A percentile compares a stretch with the other conserved stretches of the same genome.
Evolutionary conservation across 2,113 vertebrate genomes (phyloP).

Genomic region (Nanger granti): DNA sequence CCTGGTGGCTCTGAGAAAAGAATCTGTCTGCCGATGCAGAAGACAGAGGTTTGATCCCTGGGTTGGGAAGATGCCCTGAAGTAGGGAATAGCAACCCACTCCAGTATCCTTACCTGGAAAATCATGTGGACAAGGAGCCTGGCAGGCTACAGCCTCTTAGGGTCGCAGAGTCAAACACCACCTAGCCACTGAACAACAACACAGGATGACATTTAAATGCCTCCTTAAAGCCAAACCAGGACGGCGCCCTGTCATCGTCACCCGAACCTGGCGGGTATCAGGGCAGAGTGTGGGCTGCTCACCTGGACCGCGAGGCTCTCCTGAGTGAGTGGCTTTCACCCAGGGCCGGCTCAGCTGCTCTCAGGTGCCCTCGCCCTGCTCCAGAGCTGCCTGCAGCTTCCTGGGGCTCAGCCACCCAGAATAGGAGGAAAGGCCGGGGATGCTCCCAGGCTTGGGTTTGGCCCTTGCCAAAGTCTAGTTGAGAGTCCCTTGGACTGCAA

Average conservation of each 20-base stretch:
- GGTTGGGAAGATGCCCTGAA: background rate
- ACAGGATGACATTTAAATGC: background rate
- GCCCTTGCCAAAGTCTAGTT: background rate
- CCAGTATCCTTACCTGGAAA: background rate
- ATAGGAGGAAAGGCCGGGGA: background rate
- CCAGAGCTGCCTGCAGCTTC: background rate
- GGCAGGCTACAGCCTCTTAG: background rate
- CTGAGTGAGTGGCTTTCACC: rapidly evolving
- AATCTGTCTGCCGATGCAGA: background rate
- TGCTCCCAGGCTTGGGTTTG: background rate
- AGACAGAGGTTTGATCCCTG: background rate
- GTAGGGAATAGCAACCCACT: background rate
- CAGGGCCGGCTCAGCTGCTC: background rate
- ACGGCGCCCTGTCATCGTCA: background rate
- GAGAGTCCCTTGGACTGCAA: background rate
- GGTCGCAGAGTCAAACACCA: background rate
- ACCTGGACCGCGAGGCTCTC: background rate
- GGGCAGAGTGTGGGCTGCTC: no score
- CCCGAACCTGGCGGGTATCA: background rate
- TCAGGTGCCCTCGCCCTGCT: background rate
- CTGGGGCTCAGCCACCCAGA: background rate
- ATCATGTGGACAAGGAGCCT: background rate
- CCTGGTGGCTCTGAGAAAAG: background rate
- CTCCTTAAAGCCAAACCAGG: background rate
- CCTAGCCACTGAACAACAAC: background rate